phyloP scores from a whole-genome alignment of 30 jellyfish, hydroid and myxozoan species.

The Turritopsis dohrnii region DNA sequence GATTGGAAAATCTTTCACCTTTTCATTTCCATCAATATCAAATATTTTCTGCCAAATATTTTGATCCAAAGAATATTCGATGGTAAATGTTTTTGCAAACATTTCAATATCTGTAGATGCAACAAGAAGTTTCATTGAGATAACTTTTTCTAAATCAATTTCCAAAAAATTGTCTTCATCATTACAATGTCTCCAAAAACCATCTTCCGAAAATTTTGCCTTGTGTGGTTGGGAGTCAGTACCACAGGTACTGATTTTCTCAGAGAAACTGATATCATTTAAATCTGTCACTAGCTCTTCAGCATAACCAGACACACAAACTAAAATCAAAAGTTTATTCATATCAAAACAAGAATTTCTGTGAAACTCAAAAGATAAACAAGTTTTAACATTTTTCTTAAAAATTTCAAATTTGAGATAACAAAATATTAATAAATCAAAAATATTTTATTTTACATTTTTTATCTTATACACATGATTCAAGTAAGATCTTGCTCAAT shows the following conservation, averaged over 20 bases:
- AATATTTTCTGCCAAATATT: neutral
- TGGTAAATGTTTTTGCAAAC: neutral
- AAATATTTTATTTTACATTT: too few relatives aligned
- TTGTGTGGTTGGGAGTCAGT: neutral
- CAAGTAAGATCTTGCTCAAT: too few relatives aligned
- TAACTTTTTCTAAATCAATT: neutral
- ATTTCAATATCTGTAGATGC: neutral
- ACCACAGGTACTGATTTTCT: neutral
- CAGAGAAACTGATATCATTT: neutral
- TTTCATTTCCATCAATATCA: neutral
- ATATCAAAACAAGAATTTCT: neutral
- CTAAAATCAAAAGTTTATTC: neutral
- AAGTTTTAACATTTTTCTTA: too few relatives aligned
- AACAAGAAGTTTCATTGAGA: neutral
- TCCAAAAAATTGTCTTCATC: neutral
- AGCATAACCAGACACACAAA: neutral
- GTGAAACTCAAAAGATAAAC: neutral
- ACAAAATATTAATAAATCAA: too few relatives aligned
- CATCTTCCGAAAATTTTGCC: neutral
- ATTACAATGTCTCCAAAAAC: constrained; percentile 4
- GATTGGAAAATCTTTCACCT: neutral
- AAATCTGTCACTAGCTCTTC: neutral
- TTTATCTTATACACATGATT: too few relatives aligned
- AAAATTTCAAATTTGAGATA: too few relatives aligned
- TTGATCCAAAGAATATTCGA: neutral